These are phyloP conservation scores for Melanostoma scalare DNA, from an alignment of 2,888 invertebrate species.

Conservation along the genomic window DNA sequence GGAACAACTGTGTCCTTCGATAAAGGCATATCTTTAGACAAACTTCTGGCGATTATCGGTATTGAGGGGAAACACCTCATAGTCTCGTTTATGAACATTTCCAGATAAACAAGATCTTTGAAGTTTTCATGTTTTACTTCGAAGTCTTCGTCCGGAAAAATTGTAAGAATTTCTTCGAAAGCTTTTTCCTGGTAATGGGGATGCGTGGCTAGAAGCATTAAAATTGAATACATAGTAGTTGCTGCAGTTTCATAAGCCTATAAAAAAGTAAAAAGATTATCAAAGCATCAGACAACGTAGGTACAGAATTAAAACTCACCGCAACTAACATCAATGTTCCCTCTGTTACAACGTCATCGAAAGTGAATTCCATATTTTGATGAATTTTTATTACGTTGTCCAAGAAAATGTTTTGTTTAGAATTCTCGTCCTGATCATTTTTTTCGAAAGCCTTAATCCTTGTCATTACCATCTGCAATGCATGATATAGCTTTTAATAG, in stretches of 20 bases:
- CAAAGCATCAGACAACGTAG: neutral
- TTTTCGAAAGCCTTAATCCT: slow-evolving; percentile 1
- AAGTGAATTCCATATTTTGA: slow-evolving; percentile 56
- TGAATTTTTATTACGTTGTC: slow-evolving; percentile 71
- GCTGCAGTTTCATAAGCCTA: slow-evolving; percentile 76
- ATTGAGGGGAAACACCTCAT: slow-evolving; percentile 74
- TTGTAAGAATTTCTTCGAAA: slow-evolving; percentile 75
- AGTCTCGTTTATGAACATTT: slow-evolving; percentile 75
- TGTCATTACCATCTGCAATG: slow-evolving; percentile 17
- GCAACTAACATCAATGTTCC: slow-evolving; percentile 67
- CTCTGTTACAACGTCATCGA: slow-evolving; percentile 68
- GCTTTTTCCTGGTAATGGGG: slow-evolving; percentile 74
- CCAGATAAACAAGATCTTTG: slow-evolving; percentile 72
- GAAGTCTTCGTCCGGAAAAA: slow-evolving; percentile 74
- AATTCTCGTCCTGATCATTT: neutral
- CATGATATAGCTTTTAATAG: no score
- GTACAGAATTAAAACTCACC: slow-evolving; percentile 51
- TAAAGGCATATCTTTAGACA: slow-evolving; percentile 55
- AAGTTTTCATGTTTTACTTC: slow-evolving; percentile 71
- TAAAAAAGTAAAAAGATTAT: slow-evolving; percentile 65
- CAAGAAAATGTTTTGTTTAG: slow-evolving; percentile 49
- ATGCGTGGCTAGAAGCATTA: slow-evolving; percentile 76
- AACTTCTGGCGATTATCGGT: slow-evolving; percentile 72
- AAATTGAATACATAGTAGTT: slow-evolving; percentile 71
- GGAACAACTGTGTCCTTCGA: slow-evolving; percentile 69